Evolutionary conservation across 2,888 invertebrate genomes (phyloP).

Genomic region (Dorcus hopei): DNA sequence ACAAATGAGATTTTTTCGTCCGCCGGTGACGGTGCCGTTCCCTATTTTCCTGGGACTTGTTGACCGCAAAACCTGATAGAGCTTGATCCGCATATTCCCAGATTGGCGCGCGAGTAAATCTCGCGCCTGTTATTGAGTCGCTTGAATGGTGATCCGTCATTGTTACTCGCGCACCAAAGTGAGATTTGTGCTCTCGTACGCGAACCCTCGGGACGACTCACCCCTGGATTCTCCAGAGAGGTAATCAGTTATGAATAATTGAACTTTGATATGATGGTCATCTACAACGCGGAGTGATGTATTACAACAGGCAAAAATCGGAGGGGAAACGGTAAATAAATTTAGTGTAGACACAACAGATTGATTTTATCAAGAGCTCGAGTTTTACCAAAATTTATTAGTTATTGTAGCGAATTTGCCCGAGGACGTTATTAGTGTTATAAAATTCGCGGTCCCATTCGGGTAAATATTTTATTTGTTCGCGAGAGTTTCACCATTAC

Average conservation of each 20-base stretch:
- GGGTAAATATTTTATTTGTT: background rate
- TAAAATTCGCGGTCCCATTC: no score
- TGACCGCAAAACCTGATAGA: background rate
- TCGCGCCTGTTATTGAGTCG: background rate
- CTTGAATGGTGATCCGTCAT: conserved; percentile 26
- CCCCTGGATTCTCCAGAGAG: background rate
- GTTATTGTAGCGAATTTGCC: no score
- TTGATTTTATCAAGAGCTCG: no score
- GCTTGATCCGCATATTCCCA: background rate
- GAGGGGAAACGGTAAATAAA: no score
- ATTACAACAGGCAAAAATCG: no score
- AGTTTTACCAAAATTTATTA: no score
- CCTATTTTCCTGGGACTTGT: background rate
- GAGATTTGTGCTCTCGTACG: conserved; percentile 37
- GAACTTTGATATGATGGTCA: background rate
- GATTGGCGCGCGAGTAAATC: background rate
- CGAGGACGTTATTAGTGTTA: no score
- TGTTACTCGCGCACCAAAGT: conserved; percentile 36
- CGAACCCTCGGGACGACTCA: background rate
- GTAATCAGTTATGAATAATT: conserved; percentile 2
- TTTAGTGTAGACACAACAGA: no score
- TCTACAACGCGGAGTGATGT: background rate
- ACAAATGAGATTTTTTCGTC: background rate
- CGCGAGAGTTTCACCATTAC: background rate
- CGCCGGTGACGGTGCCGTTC: background rate